A percentile compares a stretch with the other conserved stretches of the same genome.
phyloP scores from a whole-genome alignment of 1,140 invertebrate genomes.

The Orchestia grillus region DNA sequence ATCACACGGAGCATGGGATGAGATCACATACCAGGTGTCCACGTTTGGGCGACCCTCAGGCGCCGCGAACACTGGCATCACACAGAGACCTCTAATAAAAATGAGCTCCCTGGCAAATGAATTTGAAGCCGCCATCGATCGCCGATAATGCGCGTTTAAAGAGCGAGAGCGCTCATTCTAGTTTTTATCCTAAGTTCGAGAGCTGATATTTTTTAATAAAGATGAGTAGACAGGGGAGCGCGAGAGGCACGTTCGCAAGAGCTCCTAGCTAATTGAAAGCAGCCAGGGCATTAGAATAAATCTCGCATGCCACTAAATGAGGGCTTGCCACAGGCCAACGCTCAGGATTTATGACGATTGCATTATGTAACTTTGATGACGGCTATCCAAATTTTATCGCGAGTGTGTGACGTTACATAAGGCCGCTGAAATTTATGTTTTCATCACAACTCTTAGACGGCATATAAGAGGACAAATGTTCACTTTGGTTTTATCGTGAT shows the following conservation, averaged over 20 bases:
- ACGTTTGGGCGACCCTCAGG: background rate
- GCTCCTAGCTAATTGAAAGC: constrained; percentile 25
- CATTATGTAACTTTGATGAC: background rate
- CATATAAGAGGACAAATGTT: too few relatives aligned
- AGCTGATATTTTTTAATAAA: constrained; percentile 49
- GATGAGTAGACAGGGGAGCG: constrained; percentile 35
- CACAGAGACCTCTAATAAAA: constrained; percentile 9
- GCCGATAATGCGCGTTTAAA: constrained; percentile 41
- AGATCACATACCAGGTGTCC: background rate
- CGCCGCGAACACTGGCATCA: background rate
- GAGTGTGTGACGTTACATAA: background rate
- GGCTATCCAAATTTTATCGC: background rate
- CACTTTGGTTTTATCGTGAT: too few relatives aligned
- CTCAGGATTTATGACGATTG: background rate
- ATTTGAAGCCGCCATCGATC: constrained; percentile 37
- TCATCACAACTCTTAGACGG: too few relatives aligned
- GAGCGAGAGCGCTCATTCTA: constrained; percentile 36
- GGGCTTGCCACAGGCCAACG: background rate
- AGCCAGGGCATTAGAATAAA: background rate
- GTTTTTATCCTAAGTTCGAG: constrained; percentile 28
- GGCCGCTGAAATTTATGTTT: too few relatives aligned
- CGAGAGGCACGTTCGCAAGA: constrained; percentile 34
- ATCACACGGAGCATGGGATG: background rate
- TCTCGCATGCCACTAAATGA: background rate
- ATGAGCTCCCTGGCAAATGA: background rate